Base-by-base conservation (phyloP, 2,113 vertebrate species). In the Loxodonta africana region DNA sequence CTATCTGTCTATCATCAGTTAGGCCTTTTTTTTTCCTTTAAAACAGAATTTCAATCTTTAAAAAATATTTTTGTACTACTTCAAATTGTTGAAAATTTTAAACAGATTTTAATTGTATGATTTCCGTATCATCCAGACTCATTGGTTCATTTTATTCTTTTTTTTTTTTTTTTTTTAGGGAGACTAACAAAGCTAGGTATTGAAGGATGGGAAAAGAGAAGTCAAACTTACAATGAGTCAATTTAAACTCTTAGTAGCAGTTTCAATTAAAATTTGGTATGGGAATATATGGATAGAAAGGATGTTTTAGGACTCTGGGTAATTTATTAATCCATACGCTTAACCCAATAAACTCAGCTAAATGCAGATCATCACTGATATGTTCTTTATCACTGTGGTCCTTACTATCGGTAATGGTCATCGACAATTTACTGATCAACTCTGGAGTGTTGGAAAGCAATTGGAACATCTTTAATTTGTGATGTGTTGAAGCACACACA, bases 281-380 rank as follows among this genome's bases (percentile, higher is more conserved):
- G 25, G 46, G 46, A 84, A 91, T 74, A 90, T 51, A 60, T n/a
- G 17, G 0, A 23, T 51, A 82, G 8, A 82, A 65, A 87, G 77
- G 12, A 1, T 15, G 51, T 71, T 74, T 92, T 37, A 67, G 51
- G 37, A 51, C 25, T 85, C 4, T 46, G 18, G 15, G 15, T 92
- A 85, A 95, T 74, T 95, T 84, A 89, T n/a, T 80, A 73, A 95
- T 71, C 30, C 8, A 90, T 71, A 63, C 44, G 21, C 71, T 88
- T 10, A 91, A 69, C 17, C 17, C 80, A 88, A 90, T 73, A 91
- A 71, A 63, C 20, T 88, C n/a, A 91, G 48, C 14, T 80, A 51
- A 88, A 84, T 65, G 62, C 3, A 80, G n/a, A 67, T 69, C 63
- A 92, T 91, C 77, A 78, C 53, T 78, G 65, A 83, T 88, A 78